Conservation (phyloP, 2,888 invertebrate species). For the Acleris holmiana region DNA sequence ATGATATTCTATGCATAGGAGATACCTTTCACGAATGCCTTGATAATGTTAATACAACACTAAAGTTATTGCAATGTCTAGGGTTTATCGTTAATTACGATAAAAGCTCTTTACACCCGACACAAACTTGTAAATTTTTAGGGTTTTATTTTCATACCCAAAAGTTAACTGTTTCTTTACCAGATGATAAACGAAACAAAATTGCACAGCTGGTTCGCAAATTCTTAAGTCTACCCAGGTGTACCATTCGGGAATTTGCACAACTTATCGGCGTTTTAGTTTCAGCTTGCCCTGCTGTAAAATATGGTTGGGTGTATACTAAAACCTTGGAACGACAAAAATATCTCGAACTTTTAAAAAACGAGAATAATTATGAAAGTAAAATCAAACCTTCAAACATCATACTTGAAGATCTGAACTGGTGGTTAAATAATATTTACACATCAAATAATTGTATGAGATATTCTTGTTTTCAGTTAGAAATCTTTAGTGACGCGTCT, state of each 20-base stretch:
- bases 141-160: neutral
- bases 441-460: neutral
- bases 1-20: too few relatives aligned
- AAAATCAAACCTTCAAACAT: too few relatives aligned
- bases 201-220: neutral
- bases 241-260: neutral
- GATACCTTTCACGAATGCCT: too few relatives aligned
- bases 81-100: neutral
- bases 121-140: neutral
- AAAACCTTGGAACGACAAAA: neutral
- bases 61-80: too few relatives aligned
- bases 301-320: neutral
- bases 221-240: neutral
- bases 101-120: neutral
- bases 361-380: neutral
- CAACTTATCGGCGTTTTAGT: neutral
- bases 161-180: neutral
- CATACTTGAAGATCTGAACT: neutral
- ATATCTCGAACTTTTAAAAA: neutral
- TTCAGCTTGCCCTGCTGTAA: neutral
- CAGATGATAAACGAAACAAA: neutral
- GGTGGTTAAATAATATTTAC: neutral
- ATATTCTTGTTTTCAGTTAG: neutral
- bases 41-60: too few relatives aligned
- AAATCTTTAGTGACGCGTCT: constrained; percentile 43